These are phyloP conservation scores for Leucophenga varia DNA, from an alignment of 1,140 invertebrate genomes.

Conservation along the genomic window DNA sequence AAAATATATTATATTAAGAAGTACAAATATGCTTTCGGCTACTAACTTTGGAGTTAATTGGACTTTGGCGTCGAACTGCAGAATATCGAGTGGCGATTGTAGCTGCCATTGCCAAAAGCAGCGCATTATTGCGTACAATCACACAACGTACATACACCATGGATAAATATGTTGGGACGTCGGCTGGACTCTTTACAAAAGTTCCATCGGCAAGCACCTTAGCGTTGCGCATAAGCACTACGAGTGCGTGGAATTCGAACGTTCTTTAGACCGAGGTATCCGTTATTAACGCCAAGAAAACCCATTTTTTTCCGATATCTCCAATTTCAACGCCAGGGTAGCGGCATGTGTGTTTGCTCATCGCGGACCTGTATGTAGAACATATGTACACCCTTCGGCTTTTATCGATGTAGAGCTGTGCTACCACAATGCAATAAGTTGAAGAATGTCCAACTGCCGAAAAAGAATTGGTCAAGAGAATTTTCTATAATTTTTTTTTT, in stretches of 20 bases:
- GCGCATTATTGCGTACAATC: slow-evolving; percentile 68
- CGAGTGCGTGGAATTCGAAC: slow-evolving; percentile 82
- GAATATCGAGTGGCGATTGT: slow-evolving; percentile 88
- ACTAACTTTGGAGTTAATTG: slow-evolving; percentile 75
- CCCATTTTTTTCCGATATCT: slow-evolving; percentile 93
- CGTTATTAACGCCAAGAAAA: slow-evolving; percentile 88
- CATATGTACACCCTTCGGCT: slow-evolving; percentile 84
- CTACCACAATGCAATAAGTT: slow-evolving; percentile 86
- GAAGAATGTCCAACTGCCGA: slow-evolving; percentile 84
- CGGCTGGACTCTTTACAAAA: slow-evolving; percentile 78
- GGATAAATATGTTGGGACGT: slow-evolving; percentile 87
- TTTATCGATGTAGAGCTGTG: slow-evolving; percentile 83
- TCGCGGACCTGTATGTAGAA: slow-evolving; percentile 91
- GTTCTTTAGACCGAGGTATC: slow-evolving; percentile 81
- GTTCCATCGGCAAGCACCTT: slow-evolving; percentile 86
- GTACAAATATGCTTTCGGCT: not conserved
- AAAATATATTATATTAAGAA: not conserved
- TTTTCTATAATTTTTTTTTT: too few species aligned
- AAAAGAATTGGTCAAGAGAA: not conserved
- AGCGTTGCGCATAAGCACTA: slow-evolving; percentile 93
- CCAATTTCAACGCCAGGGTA: slow-evolving; percentile 86
- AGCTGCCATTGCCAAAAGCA: slow-evolving; percentile 72
- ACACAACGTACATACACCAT: slow-evolving; percentile 93
- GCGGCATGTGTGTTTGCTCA: slow-evolving; percentile 80
- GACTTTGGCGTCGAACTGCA: slow-evolving; percentile 82